A percentile compares a stretch with the other conserved stretches of the same genome.
Conservation (phyloP, 2,797 vertebrate species). For the Monodelphis domestica region DNA sequence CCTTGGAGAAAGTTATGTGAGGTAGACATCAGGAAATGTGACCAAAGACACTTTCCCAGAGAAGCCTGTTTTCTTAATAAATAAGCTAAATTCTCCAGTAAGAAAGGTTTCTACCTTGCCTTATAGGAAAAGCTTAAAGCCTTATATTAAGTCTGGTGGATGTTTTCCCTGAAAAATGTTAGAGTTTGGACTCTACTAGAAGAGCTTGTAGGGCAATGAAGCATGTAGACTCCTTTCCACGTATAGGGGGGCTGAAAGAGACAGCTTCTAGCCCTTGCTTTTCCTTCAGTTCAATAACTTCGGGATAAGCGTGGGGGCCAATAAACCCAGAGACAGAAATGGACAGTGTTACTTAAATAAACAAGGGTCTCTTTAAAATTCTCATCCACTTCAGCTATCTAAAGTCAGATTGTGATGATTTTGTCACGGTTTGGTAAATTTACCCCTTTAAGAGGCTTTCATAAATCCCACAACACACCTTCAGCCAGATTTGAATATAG, state of each 20-base stretch:
- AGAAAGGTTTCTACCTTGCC: neutral
- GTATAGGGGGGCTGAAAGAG: neutral
- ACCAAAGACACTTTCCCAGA: neutral
- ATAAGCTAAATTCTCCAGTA: neutral
- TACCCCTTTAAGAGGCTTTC: slow-evolving; percentile 98
- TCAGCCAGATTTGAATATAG: slow-evolving; percentile 99
- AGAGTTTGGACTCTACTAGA: neutral
- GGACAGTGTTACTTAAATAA: slow-evolving; percentile 87
- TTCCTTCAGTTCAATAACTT: slow-evolving; percentile 71
- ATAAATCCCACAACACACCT: slow-evolving; percentile 94
- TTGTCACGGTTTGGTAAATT: slow-evolving; percentile 98
- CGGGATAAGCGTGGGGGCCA: slow-evolving; percentile 77
- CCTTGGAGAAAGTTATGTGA: slow-evolving; percentile 34
- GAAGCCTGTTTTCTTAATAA: slow-evolving; percentile 30
- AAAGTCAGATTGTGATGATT: slow-evolving; percentile 95
- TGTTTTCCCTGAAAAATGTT: slow-evolving; percentile 12
- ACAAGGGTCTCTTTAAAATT: slow-evolving; percentile 89
- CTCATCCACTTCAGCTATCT: slow-evolving; percentile 89
- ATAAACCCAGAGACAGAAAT: slow-evolving; percentile 83
- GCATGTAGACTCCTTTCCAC: slow-evolving; percentile 37
- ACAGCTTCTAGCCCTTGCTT: slow-evolving; percentile 42
- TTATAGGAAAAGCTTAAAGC: neutral
- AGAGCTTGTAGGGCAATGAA: neutral
- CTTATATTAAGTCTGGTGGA: neutral
- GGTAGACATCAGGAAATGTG: neutral